Evolutionary conservation across 2,113 vertebrate species (phyloP).

Genomic region (Odontophorus gujanensis): DNA sequence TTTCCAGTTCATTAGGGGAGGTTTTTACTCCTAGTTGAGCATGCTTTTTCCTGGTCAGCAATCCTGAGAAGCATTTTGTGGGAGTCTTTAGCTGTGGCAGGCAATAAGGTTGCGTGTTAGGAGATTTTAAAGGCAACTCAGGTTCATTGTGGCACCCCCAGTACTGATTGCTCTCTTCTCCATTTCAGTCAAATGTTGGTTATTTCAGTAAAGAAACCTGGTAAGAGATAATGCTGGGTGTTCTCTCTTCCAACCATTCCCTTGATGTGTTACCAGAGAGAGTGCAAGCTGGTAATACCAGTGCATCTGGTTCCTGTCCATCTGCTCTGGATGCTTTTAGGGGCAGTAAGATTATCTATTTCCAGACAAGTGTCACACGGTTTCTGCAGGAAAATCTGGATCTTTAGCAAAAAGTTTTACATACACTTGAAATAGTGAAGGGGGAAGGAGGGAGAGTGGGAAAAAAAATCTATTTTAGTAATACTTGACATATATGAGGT

Average conservation of each 20-base stretch:
- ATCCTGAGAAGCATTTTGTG: background rate
- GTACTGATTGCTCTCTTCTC: background rate
- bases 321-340: slow-evolving; percentile 11
- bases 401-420: slow-evolving; percentile 25
- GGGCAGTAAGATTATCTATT: slow-evolving; percentile 1
- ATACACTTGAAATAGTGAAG: slow-evolving; percentile 19
- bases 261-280: background rate
- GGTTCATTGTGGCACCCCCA: background rate
- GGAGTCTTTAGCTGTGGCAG: background rate
- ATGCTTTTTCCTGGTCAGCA: background rate
- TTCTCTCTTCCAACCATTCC: background rate
- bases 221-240: background rate
- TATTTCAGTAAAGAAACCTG: background rate
- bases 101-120: background rate
- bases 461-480: slow-evolving; percentile 38
- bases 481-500: background rate
- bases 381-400: slow-evolving; percentile 52
- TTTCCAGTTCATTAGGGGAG: background rate
- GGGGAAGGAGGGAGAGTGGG: background rate
- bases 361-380: slow-evolving; percentile 9
- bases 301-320: background rate
- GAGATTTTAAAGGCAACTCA: background rate
- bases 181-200: background rate
- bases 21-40: background rate
- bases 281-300: background rate